These are phyloP conservation scores for Hemicrepidius hirtus DNA, from an alignment of 2,888 invertebrate species.

Conservation along the genomic window DNA sequence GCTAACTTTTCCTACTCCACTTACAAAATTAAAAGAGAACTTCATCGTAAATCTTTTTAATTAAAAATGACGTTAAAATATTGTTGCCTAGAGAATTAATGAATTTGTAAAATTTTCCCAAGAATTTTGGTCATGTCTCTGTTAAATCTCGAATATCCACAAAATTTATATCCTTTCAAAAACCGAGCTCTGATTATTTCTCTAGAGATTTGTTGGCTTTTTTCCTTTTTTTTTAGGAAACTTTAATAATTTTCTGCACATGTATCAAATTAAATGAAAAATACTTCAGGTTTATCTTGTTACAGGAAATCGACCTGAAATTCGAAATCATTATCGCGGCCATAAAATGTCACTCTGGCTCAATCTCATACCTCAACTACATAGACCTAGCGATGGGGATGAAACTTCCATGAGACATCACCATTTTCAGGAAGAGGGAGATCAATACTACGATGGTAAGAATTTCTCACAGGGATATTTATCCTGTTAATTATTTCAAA, in stretches of 20 bases:
- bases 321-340: slow-evolving; percentile 93
- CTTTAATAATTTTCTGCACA: slow-evolving; percentile 7
- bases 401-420: slow-evolving; percentile 92
- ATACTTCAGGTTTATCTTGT: slow-evolving; percentile 34
- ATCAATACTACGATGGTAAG: slow-evolving; percentile 86
- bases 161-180: slow-evolving; percentile 33
- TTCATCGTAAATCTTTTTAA: slow-evolving; percentile 57
- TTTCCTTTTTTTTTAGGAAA: not conserved
- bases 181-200: not conserved
- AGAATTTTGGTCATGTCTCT: slow-evolving; percentile 36
- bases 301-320: slow-evolving; percentile 82
- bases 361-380: slow-evolving; percentile 92
- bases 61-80: slow-evolving; percentile 58
- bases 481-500: too few relatives aligned
- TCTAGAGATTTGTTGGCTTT: not conserved
- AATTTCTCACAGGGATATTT: too few relatives aligned
- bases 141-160: slow-evolving; percentile 23
- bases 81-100: slow-evolving; percentile 56
- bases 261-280: not conserved
- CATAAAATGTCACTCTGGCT: slow-evolving; percentile 96
- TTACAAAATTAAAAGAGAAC: slow-evolving; percentile 50
- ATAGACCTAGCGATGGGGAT: slow-evolving; percentile 86
- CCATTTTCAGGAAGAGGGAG: slow-evolving; percentile 88
- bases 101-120: slow-evolving; percentile 55
- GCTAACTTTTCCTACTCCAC: slow-evolving; percentile 41